Base-by-base conservation (phyloP, 2,113 vertebrate genomes). In the Chaetodon trifascialis region DNA sequence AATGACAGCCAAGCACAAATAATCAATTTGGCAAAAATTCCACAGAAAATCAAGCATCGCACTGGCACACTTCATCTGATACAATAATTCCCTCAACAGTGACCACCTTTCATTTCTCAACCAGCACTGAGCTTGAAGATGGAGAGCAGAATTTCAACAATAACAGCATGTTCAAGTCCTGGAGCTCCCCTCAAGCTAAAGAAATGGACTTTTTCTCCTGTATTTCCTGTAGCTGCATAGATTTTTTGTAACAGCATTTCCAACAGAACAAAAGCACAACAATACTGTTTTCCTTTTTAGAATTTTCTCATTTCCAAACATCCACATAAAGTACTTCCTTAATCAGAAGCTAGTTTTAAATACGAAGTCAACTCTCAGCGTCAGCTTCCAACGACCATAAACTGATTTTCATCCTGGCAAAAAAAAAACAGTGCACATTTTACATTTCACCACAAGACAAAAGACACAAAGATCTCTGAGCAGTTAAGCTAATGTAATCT, bases 401-500 rank as follows among this genome's bases (percentile, higher is more conserved):
- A 56, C 21, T 51, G 4, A 65, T 71, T 73, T 54, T 58, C 16
- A 66, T 51, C 8, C 23, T 6, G 12, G 12, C 38, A 7, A 11
- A 46, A 44, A 62, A 63, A 64, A 49, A 49, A 59, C 19, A 38
- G 11, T 49, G 65, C 25, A 67, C 38, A 76, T 42, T 60, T 69
- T 42, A 81, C 36, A 42, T 30, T 30, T 30, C 21, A 55, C 68
- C 23, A 52, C 47, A 55, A 81, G 64, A 80, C 47, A 71, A 60
- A 51, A 54, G 69, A 80, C 19, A 59, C 25, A 69, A 51, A 84
- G 67, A 63, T 69, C 44, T 62, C 62, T 49, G 38, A 87, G 64
- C 79, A 70, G 86, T 82, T 86, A 74, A 86, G 62, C 55, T 84
- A 79, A 88, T 76, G 79, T 85, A 25, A 79, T 89, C 69, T 73